Base-by-base conservation (phyloP, 37 sponge, comb jelly and placozoan species). In the Crambe crambe region DNA sequence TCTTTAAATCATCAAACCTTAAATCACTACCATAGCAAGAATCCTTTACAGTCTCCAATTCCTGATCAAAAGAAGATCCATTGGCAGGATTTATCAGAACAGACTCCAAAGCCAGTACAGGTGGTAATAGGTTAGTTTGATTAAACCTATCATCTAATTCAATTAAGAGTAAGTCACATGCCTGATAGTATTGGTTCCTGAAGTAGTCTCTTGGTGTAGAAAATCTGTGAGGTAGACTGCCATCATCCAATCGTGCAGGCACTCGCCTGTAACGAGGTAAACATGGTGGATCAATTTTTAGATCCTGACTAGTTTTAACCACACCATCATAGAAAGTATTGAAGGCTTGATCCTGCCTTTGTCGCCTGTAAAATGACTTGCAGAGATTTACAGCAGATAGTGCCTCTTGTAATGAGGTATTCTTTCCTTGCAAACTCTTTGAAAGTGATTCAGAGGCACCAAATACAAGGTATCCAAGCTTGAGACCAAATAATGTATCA, bases 341-440 rank as follows among this genome's bases (percentile, higher is more conserved):
- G 58, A 83, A 67, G 17, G 76, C 67, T 9, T 72, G 70, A 23
- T 74, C 80, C 40, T 40, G 22, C 31, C 84, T 73, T 39, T 83
- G 84, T 17, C 84, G 26, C 66, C 39, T 58, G 65, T 83, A 78
- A 35, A 83, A 89, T 27, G 68, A 42, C 22, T 56, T 56, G 18
- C 74, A 37, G 12, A 83, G 72, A 38, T 73, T 72, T 47, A 89
- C 80, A 79, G 89, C 78, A 69, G 73, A 37, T 18, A 72, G 6
- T 57, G 89, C 89, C 56, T 88, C 83, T 51, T 88, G 83, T 22
- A 88, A 26, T 34, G 79, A 72, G 21, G 74, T 77, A 73, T 88
- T 74, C 36, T 88, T 82, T 23, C 56, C 78, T 36, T 83, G 89
- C 29, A 88, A 42, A 37, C 26, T 32, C 54, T 76, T 80, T 47